Conservation (phyloP, 2,113 vertebrate species). For the Cavia porcellus region DNA sequence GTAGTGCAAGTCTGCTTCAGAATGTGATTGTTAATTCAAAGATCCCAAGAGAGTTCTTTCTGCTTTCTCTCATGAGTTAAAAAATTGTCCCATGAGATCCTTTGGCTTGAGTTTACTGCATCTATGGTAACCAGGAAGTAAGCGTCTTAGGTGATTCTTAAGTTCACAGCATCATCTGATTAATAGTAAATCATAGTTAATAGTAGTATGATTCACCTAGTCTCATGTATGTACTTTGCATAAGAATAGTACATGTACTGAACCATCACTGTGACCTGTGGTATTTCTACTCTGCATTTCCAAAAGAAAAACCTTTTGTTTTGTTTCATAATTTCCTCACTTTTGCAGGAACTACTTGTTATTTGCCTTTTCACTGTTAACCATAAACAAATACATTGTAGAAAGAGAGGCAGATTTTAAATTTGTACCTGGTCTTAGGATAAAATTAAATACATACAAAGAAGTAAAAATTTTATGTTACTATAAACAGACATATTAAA, state of each 20-base stretch:
- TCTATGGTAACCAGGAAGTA: neutral
- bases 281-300: neutral
- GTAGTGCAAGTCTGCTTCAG: neutral
- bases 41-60: neutral
- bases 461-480: neutral
- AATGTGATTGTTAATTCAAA: neutral
- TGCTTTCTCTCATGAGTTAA: neutral
- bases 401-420: neutral
- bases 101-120: neutral
- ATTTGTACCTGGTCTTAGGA: neutral
- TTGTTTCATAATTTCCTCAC: neutral
- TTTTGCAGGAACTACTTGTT: neutral
- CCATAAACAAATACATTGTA: neutral
- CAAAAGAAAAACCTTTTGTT: neutral
- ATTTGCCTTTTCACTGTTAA: neutral
- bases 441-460: neutral
- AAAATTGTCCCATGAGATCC: neutral
- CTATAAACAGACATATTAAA: neutral
- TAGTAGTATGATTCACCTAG: neutral
- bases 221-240: neutral
- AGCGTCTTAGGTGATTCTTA: neutral
- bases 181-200: neutral
- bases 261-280: neutral
- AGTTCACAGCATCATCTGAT: neutral
- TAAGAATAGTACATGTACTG: neutral